Evolutionary conservation across 2,797 vertebrate species (phyloP).

Genomic region (Capromys pilorides): DNA sequence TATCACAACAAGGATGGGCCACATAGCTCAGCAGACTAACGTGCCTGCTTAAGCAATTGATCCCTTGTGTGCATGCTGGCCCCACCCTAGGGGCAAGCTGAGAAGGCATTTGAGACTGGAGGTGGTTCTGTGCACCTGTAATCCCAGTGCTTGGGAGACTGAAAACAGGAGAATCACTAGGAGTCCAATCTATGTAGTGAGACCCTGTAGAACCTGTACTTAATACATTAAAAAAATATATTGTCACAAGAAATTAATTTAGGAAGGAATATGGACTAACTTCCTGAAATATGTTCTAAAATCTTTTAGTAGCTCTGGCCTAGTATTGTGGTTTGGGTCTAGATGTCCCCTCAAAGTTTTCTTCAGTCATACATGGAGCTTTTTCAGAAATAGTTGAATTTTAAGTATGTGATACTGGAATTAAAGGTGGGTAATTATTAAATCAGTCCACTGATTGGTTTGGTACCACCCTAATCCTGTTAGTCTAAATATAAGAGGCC

Average conservation of each 20-base stretch:
- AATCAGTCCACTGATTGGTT: background rate
- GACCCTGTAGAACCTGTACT: too few relatives aligned
- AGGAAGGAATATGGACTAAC: constrained; percentile 30
- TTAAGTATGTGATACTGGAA: background rate
- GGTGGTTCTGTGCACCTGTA: too few relatives aligned
- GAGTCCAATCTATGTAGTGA: too few relatives aligned
- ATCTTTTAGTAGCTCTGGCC: constrained; percentile 8
- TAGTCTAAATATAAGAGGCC: background rate
- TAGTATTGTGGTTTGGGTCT: background rate
- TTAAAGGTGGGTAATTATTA: background rate
- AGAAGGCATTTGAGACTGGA: too few relatives aligned
- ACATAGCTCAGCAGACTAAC: too few relatives aligned
- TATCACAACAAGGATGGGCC: background rate
- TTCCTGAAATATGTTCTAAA: constrained; percentile 29
- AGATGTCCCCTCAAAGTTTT: background rate
- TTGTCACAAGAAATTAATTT: constrained; percentile 29
- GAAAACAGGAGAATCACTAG: too few relatives aligned
- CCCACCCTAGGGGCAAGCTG: too few relatives aligned
- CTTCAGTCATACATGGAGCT: background rate
- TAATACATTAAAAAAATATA: background rate
- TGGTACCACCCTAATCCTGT: background rate
- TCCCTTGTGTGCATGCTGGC: too few relatives aligned
- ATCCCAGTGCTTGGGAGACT: too few relatives aligned
- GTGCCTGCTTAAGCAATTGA: too few relatives aligned
- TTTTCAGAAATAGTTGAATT: background rate